Percentiles rank a stretch among this genome's conserved stretches.
Conservation (phyloP, 2,113 vertebrate species). For the Ptilorrhoa leucosticta region DNA sequence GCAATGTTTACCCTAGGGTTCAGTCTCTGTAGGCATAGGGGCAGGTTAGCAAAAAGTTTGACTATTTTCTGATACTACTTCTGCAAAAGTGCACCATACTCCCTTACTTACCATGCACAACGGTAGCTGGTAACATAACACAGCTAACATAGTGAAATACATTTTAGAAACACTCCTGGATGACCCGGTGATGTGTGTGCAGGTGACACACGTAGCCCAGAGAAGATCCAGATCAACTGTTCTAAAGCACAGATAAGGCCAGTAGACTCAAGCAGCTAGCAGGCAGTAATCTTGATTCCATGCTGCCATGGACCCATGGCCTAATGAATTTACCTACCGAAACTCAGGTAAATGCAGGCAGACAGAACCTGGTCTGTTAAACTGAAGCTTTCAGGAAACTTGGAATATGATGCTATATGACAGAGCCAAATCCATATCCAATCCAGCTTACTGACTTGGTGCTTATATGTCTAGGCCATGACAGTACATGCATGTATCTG, state of each 20-base stretch:
- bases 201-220: background rate
- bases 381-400: background rate
- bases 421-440: background rate
- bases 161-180: background rate
- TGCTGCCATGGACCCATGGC: too few species aligned
- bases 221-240: background rate
- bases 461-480: background rate
- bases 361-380: background rate
- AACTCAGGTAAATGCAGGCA: background rate
- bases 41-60: background rate
- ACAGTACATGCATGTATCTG: fast-evolving
- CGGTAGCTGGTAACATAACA: background rate
- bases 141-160: background rate
- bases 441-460: background rate
- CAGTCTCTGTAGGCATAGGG: background rate
- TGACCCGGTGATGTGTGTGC: background rate
- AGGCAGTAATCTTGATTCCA: background rate
- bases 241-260: background rate
- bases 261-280: background rate
- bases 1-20: background rate
- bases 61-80: background rate
- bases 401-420: background rate
- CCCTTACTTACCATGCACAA: background rate
- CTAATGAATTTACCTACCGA: background rate
- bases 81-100: background rate